Percentiles rank a stretch among this genome's conserved stretches.
Conservation (phyloP, 2,797 vertebrate genomes). For the Sylvia borin region DNA sequence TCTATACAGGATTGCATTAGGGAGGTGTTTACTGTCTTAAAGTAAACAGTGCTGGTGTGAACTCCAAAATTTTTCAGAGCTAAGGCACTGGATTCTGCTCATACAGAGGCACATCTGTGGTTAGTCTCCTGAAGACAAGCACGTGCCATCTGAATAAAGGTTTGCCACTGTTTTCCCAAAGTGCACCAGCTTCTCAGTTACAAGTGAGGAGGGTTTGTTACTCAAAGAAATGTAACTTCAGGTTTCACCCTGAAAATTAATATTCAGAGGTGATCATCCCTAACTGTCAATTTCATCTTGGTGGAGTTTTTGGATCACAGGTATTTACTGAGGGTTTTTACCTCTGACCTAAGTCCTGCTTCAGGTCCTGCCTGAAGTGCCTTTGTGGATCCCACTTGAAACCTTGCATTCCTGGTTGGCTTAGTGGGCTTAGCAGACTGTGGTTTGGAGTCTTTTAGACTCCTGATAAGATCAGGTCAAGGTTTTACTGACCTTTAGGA, state of each 20-base stretch:
- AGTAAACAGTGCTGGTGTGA: not conserved
- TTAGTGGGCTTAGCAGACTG: not conserved
- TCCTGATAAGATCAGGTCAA: not conserved
- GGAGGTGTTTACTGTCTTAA: not conserved
- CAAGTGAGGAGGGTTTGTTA: not conserved
- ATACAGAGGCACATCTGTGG: not conserved
- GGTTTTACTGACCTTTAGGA: not conserved
- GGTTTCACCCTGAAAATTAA: not conserved
- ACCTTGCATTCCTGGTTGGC: not conserved
- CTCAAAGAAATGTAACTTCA: not conserved
- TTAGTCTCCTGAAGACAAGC: not conserved
- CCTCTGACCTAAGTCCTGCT: not conserved
- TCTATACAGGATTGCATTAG: not conserved
- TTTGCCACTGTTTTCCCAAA: not conserved
- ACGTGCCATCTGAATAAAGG: not conserved
- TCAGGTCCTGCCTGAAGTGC: not conserved
- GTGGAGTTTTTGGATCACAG: not conserved
- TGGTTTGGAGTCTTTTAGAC: not conserved
- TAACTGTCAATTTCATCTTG: not conserved
- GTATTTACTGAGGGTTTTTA: not conserved
- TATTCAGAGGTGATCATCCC: not conserved
- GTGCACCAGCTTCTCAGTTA: not conserved
- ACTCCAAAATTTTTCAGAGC: not conserved
- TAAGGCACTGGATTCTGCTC: rapidly evolving
- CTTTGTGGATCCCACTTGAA: not conserved